These are phyloP conservation scores for Trichogramma evanescens DNA, from an alignment of 2,888 invertebrate species.

Conservation along the genomic window DNA sequence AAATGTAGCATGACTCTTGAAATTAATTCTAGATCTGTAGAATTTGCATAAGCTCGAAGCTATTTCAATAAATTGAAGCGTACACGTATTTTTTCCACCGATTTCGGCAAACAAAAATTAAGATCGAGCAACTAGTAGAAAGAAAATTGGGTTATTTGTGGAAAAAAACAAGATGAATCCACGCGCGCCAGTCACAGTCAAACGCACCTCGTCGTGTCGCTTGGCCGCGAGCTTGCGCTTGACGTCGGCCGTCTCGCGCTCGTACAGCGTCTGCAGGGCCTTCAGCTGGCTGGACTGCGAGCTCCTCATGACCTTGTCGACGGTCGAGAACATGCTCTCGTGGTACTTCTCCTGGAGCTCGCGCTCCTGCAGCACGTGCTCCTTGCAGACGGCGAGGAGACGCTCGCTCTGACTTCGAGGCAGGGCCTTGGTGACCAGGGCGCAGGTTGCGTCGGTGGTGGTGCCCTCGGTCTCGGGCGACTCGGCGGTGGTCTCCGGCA, in stretches of 20 bases:
- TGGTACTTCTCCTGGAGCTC: constrained; percentile 79
- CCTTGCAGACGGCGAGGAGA: constrained; percentile 56
- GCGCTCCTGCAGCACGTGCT: constrained; percentile 64
- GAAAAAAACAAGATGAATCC: no score
- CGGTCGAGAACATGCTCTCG: constrained; percentile 65
- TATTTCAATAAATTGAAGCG: no score
- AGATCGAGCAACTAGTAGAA: not conserved
- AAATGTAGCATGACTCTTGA: no score
- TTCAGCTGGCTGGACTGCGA: constrained; percentile 79
- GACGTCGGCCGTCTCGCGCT: constrained; percentile 65
- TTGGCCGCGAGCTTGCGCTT: constrained; percentile 76
- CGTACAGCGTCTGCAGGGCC: constrained; percentile 62
- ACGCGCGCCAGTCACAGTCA: not conserved
- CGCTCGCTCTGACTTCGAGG: constrained; percentile 62
- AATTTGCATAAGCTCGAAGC: no score
- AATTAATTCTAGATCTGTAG: no score
- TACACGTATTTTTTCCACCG: no score
- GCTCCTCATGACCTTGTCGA: constrained; percentile 72
- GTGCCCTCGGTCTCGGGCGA: constrained; percentile 48
- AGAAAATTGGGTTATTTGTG: no score
- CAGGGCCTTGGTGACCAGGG: constrained; percentile 37
- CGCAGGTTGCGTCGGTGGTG: constrained; percentile 44
- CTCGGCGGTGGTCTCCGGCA: constrained; percentile 46
- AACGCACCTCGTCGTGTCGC: constrained; percentile 66
- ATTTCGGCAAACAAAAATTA: not conserved